Evolutionary conservation across 2,797 vertebrate species (phyloP).

Genomic region (Glossophaga mutica): DNA sequence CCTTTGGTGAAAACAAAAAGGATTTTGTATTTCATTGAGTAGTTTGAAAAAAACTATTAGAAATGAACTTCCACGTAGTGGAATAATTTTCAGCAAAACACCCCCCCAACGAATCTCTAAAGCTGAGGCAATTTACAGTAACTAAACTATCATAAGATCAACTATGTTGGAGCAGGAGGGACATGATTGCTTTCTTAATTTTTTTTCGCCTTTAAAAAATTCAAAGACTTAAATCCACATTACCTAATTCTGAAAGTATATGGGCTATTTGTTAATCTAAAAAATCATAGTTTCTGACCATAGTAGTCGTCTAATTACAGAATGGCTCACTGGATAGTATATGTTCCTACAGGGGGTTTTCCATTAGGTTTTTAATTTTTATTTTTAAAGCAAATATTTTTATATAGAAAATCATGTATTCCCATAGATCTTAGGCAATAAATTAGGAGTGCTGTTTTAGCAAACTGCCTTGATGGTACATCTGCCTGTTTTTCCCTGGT

Average conservation of each 20-base stretch:
- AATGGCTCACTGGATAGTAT: not conserved
- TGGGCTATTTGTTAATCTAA: not conserved
- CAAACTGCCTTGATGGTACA: not conserved
- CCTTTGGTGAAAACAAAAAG: not conserved
- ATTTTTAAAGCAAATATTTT: conserved; percentile 18
- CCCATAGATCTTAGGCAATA: not conserved
- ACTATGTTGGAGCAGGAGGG: not conserved
- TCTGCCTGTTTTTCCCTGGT: not conserved
- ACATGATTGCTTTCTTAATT: not conserved
- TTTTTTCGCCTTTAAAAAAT: not conserved
- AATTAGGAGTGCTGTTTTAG: not conserved
- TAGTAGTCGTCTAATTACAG: conserved; percentile 11
- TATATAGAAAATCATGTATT: conserved; percentile 12
- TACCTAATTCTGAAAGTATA: not conserved
- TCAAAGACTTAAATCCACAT: not conserved
- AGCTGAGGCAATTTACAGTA: not conserved
- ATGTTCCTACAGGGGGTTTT: conserved; percentile 2
- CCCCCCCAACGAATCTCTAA: not conserved
- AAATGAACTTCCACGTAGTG: not conserved
- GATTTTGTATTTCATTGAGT: conserved; percentile 28
- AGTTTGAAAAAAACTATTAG: not conserved
- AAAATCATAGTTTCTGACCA: not conserved
- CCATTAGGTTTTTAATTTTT: not conserved
- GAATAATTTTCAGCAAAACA: conserved; percentile 37
- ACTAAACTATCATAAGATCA: not conserved